Percentiles rank a stretch among this genome's conserved stretches.
phyloP scores from a whole-genome alignment of 2,113 vertebrate genomes.

The Syngnathoides biaculeatus region DNA sequence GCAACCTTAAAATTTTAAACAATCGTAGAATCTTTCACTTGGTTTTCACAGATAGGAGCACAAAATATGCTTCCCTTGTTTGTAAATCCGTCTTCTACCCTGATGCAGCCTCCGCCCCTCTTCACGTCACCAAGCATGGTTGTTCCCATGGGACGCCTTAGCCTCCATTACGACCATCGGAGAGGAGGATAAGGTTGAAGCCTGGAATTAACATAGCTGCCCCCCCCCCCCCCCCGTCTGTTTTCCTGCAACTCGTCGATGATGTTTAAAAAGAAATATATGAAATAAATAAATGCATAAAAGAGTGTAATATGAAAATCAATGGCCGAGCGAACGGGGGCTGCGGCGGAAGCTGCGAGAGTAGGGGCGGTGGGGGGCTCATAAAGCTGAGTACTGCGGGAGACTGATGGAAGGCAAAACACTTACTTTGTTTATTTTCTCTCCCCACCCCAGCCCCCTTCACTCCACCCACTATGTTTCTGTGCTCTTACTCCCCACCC shows the following conservation, averaged over 20 bases:
- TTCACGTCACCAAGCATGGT: constrained; percentile 34
- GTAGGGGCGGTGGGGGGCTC: constrained; percentile 52
- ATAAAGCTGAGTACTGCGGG: constrained; percentile 72
- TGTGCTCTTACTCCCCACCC: constrained; percentile 52
- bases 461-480: constrained; percentile 57
- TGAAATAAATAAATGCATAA: constrained; percentile 84
- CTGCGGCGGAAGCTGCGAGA: constrained; percentile 60
- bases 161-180: constrained; percentile 80
- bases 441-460: constrained; percentile 41
- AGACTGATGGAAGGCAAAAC: constrained; percentile 74
- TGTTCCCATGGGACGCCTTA: constrained; percentile 72
- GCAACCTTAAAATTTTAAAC: not conserved
- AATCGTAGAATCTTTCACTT: not conserved
- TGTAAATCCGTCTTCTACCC: constrained; percentile 15
- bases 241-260: constrained; percentile 73
- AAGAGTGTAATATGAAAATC: constrained; percentile 80
- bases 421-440: constrained; percentile 72
- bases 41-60: constrained; percentile 5
- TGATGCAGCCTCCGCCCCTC: constrained; percentile 16
- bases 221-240: constrained; percentile 39
- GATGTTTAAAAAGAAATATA: constrained; percentile 82
- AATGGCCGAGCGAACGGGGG: constrained; percentile 62
- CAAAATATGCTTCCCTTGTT: constrained; percentile 16
- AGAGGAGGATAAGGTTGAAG: constrained; percentile 69
- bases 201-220: constrained; percentile 73